Conservation (phyloP, 37 sponge, comb jelly and placozoan species). For the Spongilla lacustris region DNA sequence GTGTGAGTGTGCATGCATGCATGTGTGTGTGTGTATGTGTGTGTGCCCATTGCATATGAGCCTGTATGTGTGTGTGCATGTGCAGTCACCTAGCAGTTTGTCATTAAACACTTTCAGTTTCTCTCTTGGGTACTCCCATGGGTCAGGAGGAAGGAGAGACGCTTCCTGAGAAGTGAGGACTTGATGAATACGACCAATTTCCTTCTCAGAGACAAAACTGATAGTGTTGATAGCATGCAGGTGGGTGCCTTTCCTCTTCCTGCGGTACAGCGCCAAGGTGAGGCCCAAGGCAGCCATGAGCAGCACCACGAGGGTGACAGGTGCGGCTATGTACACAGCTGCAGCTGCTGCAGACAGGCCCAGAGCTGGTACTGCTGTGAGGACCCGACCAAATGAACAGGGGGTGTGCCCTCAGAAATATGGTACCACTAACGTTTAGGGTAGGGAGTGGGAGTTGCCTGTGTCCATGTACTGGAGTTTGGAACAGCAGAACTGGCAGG, state of each 20-base stretch:
- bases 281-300: background rate
- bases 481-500: background rate
- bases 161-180: background rate
- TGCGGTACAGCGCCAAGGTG: background rate
- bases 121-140: conserved; percentile 50
- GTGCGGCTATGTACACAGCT: background rate
- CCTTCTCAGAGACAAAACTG: background rate
- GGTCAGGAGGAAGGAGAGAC: conserved; percentile 5
- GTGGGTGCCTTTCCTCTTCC: background rate
- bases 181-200: background rate
- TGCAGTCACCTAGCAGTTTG: conserved; percentile 19
- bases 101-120: conserved; percentile 20
- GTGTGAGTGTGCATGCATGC: background rate
- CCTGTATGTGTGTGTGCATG: background rate
- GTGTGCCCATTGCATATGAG: background rate
- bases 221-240: background rate
- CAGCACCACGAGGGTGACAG: background rate
- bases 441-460: background rate
- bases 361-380: background rate
- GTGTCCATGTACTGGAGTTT: background rate
- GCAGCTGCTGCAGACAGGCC: background rate
- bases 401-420: too few species aligned
- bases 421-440: background rate
- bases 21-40: background rate
- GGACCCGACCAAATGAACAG: background rate